Evolutionary conservation across 1,140 invertebrate genomes (phyloP), one percentile per base, ranked within the genome.

Genomic region (Acromyrmex charruanus): DNA sequence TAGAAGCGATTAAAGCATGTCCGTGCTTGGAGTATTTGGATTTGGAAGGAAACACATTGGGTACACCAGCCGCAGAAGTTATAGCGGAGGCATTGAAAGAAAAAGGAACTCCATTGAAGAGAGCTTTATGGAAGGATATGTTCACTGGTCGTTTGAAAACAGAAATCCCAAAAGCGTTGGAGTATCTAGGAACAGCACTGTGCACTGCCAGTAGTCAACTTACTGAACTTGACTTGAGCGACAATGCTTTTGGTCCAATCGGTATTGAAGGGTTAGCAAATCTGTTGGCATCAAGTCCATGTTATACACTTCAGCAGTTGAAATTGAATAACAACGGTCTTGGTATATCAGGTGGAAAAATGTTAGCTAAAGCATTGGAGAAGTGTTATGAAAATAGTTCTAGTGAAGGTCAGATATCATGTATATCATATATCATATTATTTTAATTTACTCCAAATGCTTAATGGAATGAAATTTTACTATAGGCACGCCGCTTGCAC

Each of bases 241-340:
- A 99, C 94, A 99, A 99, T 96, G 99, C 99, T 0, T 98, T 99
- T 94, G 99, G 99, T 6, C 99, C 99, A 0, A 98, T 99, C 93
- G 99, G 99, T 55, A 98, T 99, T 71, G 96, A 97, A 88, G 99
- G 98, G 5, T 95, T 99, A 63, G 97, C 97, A n/a, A 96, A 97
- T 25, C 96, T 99, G 16, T 95, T 99, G 16, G 97, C 97, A 85
- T 99, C 98, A 68, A 96, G 97, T 3, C 96, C 97, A 0, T 99
- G 99, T 94, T 99, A 97, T 91, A 97, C 97, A 4, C 95, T 98
- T 21, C 96, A 98, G 95, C 97, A 98, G 93, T 95, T 99, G 0
- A 96, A 97, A 49, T 95, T 99, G 0, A 99, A 99, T 91, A 99
- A 99, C 93, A 99, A 99, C 95, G 99, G 99, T 6, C 96, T 99